Conservation (phyloP, 2,888 invertebrate genomes). For the Tipula confusa region DNA sequence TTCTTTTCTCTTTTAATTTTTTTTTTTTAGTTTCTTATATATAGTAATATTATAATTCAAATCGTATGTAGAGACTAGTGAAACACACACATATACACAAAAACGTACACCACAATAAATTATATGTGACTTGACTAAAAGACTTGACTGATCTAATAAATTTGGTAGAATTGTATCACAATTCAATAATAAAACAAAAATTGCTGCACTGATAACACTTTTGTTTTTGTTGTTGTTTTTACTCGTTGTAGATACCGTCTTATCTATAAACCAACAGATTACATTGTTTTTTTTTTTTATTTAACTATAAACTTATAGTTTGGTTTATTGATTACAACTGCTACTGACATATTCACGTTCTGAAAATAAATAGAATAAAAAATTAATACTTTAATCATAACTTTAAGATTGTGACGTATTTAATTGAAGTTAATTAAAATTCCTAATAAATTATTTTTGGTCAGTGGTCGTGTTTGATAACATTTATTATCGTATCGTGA, state of each 20-base stretch:
- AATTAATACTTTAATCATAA: background rate
- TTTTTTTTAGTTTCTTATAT: background rate
- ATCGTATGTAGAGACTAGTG: background rate
- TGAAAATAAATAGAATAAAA: background rate
- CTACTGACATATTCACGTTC: background rate
- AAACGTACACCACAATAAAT: too few species aligned
- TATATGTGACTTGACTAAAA: background rate
- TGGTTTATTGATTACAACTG: background rate
- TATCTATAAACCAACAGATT: background rate
- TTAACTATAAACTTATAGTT: conserved; percentile 20
- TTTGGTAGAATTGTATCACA: background rate
- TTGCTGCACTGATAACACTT: background rate
- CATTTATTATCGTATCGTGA: too few species aligned
- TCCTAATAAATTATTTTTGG: too few species aligned
- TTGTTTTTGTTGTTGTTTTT: background rate
- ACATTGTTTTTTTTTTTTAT: background rate
- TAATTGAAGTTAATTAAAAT: too few species aligned
- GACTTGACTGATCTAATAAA: background rate
- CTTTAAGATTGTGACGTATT: too few species aligned
- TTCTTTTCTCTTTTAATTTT: background rate
- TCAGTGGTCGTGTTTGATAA: too few species aligned
- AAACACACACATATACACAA: background rate
- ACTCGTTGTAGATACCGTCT: background rate
- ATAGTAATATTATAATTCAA: background rate
- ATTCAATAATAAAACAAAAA: background rate